Percentiles rank a stretch among this genome's conserved stretches.
These are phyloP conservation scores for Ethmia dodecea DNA, from an alignment of 2,888 invertebrate genomes.

Conservation along the genomic window DNA sequence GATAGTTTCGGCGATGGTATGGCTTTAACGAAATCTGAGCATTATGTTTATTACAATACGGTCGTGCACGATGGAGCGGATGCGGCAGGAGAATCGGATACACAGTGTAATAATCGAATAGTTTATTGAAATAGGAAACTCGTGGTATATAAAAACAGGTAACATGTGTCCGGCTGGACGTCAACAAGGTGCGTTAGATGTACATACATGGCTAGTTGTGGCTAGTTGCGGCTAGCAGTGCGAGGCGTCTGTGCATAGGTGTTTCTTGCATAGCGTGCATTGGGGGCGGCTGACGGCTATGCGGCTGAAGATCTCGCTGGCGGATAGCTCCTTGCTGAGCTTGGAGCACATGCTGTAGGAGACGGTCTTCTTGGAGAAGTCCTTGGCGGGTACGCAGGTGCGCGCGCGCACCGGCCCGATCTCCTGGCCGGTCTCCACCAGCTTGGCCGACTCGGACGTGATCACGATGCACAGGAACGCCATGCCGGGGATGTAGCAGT, in stretches of 20 bases:
- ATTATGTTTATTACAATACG: too few species aligned
- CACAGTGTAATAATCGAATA: too few species aligned
- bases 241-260: conserved; percentile 57
- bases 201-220: too few species aligned
- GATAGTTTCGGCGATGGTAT: too few species aligned
- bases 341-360: conserved; percentile 67
- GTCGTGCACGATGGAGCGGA: too few species aligned
- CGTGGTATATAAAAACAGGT: too few species aligned
- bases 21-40: too few species aligned
- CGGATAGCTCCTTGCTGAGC: conserved; percentile 62
- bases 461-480: conserved; percentile 65
- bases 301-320: conserved; percentile 66
- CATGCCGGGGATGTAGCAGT: conserved; percentile 72
- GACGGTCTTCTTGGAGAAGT: conserved; percentile 66
- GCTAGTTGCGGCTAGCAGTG: conserved; percentile 52
- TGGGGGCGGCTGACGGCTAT: conserved; percentile 59
- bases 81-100: too few species aligned
- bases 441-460: conserved; percentile 64
- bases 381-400: conserved; percentile 66
- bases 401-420: conserved; percentile 68
- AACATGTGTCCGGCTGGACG: too few species aligned
- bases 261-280: conserved; percentile 63
- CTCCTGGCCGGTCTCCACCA: conserved; percentile 65
- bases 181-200: too few species aligned
- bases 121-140: too few species aligned